Conservation (phyloP, 2,797 vertebrate species). For the Eulemur rubriventer region DNA sequence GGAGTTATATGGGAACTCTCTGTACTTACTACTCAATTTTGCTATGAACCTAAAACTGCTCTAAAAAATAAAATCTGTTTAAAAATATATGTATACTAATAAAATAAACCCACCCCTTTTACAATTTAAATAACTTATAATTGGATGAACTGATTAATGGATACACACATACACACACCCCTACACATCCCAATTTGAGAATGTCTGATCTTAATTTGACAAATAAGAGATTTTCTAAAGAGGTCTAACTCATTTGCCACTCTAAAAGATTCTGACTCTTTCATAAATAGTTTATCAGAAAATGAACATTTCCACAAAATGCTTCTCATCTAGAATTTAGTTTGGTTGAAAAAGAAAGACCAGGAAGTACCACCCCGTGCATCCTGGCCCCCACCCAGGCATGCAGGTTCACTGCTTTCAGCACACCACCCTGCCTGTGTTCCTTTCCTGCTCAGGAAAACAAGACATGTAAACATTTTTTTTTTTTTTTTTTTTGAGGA, state of each 20-base stretch:
- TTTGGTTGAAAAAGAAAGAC: background rate
- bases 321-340: background rate
- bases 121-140: background rate
- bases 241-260: background rate
- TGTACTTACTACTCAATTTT: background rate
- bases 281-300: background rate
- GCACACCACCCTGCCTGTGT: too few species aligned
- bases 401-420: accelerated
- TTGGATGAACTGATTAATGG: background rate
- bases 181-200: background rate
- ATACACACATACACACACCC: background rate
- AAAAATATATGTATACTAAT: background rate
- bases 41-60: background rate
- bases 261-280: background rate
- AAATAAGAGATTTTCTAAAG: background rate
- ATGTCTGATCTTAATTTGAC: background rate
- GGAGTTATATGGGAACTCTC: background rate
- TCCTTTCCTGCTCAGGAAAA: background rate
- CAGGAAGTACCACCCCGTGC: background rate
- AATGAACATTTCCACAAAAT: background rate
- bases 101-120: background rate
- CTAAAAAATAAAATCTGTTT: background rate
- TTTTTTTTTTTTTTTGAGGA: background rate
- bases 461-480: background rate
- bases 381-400: accelerated